Evolutionary conservation across 2,888 invertebrate genomes (phyloP), one percentile per base, ranked within the genome.

Genomic region (Mycalesis mineus): DNA sequence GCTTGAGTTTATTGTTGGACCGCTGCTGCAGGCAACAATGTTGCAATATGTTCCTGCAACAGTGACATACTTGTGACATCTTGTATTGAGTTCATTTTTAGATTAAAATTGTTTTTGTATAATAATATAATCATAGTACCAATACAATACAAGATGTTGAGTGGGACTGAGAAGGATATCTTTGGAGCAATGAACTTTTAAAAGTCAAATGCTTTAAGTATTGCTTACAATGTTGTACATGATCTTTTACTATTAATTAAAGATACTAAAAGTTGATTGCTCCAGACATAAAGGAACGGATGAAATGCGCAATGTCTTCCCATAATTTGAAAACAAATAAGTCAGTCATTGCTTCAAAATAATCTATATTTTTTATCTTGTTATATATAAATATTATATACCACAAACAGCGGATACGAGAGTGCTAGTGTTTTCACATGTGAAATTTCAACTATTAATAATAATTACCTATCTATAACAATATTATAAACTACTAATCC

Each of bases 241-340:
- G n/a, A 0, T 60, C 54, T 37, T 2, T 9, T 56, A 15, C 0
- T 1, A 6, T n/a, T n/a, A 33, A 57, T 28, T 1, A 36, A 1
- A 9, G 11, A 15, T 48, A 58, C 13, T n/a, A 69, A 82, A 81
- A 84, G 79, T 83, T 82, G 75, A 84, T 80, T 78, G 84, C 80
- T 74, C 76, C 75, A 80, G 82, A 71, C 73, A 72, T 74, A 85
- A 88, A 88, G 88, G 88, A 89, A 88, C 88, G 88, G 88, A 89
- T 88, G 89, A 89, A 89, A 89, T 89, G 89, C 88, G 89, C 88
- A 89, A 88, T 89, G 89, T 89, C 89, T 89, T 89, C 88, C 88
- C 89, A 89, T 89, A 88, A 88, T 88, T 85, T 88, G 82, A 87
- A 77, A 77, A 71, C 75, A 82, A 80, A 79, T 61, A 75, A 78